Evolutionary conservation across 1,140 invertebrate genomes (phyloP), one percentile per base, ranked within the genome.

Genomic region (Kradibia gibbosae): DNA sequence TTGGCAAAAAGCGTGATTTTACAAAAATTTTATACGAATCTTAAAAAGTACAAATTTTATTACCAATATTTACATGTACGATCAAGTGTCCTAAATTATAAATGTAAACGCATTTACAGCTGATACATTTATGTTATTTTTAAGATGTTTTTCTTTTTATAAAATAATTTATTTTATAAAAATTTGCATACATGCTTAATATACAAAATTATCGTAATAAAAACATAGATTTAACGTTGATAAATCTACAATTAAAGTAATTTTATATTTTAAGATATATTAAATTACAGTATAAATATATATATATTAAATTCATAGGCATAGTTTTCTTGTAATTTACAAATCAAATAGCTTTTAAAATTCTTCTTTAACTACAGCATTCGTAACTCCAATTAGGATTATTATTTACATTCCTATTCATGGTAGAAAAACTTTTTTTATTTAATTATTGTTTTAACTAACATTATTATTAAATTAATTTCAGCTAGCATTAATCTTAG

Each of bases 31-130:
- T 71, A 57, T 79, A 79, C 55, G 28, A 71, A 71, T 73, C 5
- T 17, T 80, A 73, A 80, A 79, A 80, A 80, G 62, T 80, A 80
- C 25, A 80, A 45, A 71, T 20, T 71, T 80, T 60, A 42, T 34
- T 72, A 57, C n/a, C 45, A 11, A 22, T 80, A 73, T 80, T 1
- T 80, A 80, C 31, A 73, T 28, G 31, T 10, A 31, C 34, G 42
- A 67, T 71, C 45, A 31, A 55, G 3, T 22, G 10, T 57, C 8
- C 67, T 53, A 53, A 45, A 70, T 70, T 70, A 48, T 48, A 34
- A 5, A 48, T 48, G 5, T 71, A 71, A 71, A 10, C 1, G 45
- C 3, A 25, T 11, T 25, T 67, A 39, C 42, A 42, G 42, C 42
- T 70, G 22, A 42, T 70, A 42, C 62, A 42, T 42, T 70, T 3